phyloP scores from a whole-genome alignment of 2,113 vertebrate species.

The Mustela lutreola region DNA sequence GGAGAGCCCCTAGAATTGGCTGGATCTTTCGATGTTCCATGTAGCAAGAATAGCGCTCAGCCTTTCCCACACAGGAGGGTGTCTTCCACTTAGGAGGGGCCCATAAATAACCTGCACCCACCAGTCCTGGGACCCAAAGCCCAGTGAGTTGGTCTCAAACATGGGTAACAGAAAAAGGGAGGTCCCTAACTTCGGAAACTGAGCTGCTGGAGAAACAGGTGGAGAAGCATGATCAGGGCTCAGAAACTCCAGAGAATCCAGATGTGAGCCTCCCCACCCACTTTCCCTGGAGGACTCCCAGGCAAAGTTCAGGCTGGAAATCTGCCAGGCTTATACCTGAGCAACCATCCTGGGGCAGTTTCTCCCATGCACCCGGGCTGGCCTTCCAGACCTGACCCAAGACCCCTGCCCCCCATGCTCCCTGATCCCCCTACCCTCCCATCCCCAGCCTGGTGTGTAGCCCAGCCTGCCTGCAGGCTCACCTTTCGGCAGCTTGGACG shows the following conservation, averaged over 20 bases:
- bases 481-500: constrained; percentile 96
- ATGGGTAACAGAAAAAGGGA: rapidly evolving
- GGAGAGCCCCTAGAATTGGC: not conserved
- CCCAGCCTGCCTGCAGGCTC: constrained; percentile 59
- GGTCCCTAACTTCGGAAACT: not conserved
- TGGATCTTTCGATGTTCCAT: rapidly evolving
- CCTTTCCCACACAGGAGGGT: too few species aligned
- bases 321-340: rapidly evolving
- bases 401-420: too few species aligned
- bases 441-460: rapidly evolving
- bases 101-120: not conserved
- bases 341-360: rapidly evolving
- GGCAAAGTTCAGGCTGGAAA: not conserved
- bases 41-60: rapidly evolving
- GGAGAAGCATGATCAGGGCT: rapidly evolving
- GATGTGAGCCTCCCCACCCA: not conserved
- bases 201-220: not conserved
- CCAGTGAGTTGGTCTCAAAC: not conserved
- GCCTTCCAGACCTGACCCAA: not conserved
- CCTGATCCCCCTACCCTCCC: rapidly evolving
- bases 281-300: not conserved
- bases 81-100: not conserved
- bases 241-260: not conserved
- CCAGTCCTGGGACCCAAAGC: not conserved
- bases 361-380: not conserved